These are phyloP conservation scores for Labrus mixtus DNA, from an alignment of 2,113 vertebrate genomes.

Conservation along the genomic window DNA sequence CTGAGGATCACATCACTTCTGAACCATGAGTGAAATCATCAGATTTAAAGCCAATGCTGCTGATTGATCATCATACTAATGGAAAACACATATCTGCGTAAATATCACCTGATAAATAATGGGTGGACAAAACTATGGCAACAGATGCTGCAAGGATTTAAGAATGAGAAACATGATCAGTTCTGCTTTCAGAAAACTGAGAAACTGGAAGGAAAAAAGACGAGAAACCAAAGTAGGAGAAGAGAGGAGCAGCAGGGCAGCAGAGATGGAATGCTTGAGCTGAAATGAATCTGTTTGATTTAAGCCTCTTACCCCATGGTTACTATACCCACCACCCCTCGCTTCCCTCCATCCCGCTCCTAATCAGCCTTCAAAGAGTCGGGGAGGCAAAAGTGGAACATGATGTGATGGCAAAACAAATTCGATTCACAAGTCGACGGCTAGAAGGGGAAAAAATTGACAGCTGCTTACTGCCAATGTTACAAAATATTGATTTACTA, in stretches of 20 bases:
- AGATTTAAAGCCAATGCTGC: not conserved
- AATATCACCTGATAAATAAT: slow-evolving; percentile 6
- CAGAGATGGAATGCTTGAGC: slow-evolving; percentile 43
- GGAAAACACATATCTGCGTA: not conserved
- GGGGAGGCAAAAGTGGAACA: slow-evolving; percentile 60
- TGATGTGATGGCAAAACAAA: slow-evolving; percentile 29
- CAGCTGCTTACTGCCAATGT: slow-evolving; percentile 1
- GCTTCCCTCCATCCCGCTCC: slow-evolving; percentile 19
- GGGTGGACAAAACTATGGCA: not conserved
- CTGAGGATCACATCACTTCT: slow-evolving; percentile 18
- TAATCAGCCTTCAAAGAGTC: slow-evolving; percentile 63
- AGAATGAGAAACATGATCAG: slow-evolving; percentile 3
- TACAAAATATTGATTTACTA: slow-evolving; percentile 11
- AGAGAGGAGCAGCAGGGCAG: slow-evolving; percentile 16
- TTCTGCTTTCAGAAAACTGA: slow-evolving; percentile 17
- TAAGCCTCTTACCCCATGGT: slow-evolving; percentile 73
- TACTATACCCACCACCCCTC: slow-evolving; percentile 43
- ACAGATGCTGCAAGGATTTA: slow-evolving; percentile 3
- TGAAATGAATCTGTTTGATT: slow-evolving; percentile 68
- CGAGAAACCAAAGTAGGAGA: slow-evolving; percentile 18
- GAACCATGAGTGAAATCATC: slow-evolving; percentile 25
- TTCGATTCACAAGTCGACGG: not conserved
- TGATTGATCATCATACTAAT: not conserved
- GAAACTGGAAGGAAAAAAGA: slow-evolving; percentile 27
- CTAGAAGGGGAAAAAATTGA: not conserved